These are phyloP conservation scores for Drosophila kepulauana DNA, from an alignment of 1,140 invertebrate genomes.

Conservation along the genomic window DNA sequence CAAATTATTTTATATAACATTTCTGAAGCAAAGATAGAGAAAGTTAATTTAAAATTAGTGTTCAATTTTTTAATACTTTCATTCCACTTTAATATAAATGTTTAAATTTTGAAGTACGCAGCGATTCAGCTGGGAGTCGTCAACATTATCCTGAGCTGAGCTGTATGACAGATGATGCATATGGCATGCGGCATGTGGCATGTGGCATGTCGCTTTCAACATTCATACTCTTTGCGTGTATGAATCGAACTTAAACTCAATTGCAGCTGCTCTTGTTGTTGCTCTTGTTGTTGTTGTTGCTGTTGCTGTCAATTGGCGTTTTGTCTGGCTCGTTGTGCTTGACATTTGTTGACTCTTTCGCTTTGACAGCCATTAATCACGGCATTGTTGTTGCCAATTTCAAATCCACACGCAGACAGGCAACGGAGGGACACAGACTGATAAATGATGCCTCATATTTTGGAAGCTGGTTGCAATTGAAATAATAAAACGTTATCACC, in stretches of 20 bases:
- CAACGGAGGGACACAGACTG: slow-evolving; percentile 41
- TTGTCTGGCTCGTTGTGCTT: slow-evolving; percentile 42
- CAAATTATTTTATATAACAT: too few species aligned
- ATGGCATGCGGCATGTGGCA: background rate
- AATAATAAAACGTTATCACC: slow-evolving; percentile 70
- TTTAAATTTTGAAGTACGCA: too few species aligned
- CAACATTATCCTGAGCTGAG: background rate
- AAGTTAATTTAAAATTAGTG: too few species aligned
- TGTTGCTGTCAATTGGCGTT: slow-evolving; percentile 52
- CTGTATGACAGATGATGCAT: slow-evolving; percentile 1
- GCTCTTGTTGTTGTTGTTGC: slow-evolving; percentile 18
- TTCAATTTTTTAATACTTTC: too few species aligned
- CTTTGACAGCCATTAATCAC: slow-evolving; percentile 82
- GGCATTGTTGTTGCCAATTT: slow-evolving; percentile 81
- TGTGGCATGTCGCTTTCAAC: background rate
- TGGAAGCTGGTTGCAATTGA: slow-evolving; percentile 71
- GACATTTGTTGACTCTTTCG: slow-evolving; percentile 82
- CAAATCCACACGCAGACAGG: slow-evolving; percentile 64
- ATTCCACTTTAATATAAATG: too few species aligned
- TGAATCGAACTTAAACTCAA: slow-evolving; percentile 22
- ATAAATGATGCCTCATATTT: slow-evolving; percentile 81
- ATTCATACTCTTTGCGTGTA: background rate
- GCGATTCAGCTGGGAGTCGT: too few species aligned
- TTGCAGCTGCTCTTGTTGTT: slow-evolving; percentile 18
- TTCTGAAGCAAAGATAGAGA: too few species aligned